Conservation (phyloP, 2,113 vertebrate genomes). For the Pycnonotus jocosus region DNA sequence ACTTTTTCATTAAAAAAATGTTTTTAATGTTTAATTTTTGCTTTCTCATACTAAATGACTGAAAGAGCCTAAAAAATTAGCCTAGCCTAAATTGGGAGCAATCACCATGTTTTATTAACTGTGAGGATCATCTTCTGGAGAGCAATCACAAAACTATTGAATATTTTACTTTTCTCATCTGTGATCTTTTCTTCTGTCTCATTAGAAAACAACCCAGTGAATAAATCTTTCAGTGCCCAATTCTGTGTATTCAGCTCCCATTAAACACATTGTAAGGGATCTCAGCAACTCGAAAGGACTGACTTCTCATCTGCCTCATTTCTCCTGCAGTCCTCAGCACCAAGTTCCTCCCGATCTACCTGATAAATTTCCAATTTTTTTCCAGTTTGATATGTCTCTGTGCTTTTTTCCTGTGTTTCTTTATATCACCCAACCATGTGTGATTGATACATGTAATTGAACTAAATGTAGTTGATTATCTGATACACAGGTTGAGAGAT, state of each 20-base stretch:
- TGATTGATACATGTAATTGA: background rate
- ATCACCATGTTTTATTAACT: conserved; percentile 58
- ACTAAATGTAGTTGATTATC: background rate
- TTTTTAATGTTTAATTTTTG: conserved; percentile 40
- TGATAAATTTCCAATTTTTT: background rate
- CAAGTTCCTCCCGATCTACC: background rate
- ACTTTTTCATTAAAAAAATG: background rate
- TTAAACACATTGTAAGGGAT: background rate
- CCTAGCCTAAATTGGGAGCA: conserved; percentile 7
- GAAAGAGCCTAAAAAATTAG: conserved; percentile 9
- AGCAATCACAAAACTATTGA: conserved; percentile 60
- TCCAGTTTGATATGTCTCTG: background rate
- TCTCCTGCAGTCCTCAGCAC: background rate
- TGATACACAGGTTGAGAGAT: background rate
- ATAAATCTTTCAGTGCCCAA: conserved; percentile 38
- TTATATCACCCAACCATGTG: background rate
- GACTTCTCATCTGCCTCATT: background rate
- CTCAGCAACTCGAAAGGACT: background rate
- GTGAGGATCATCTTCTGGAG: conserved; percentile 38
- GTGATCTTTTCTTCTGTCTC: conserved; percentile 54
- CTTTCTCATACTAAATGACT: conserved; percentile 12
- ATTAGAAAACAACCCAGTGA: conserved; percentile 48
- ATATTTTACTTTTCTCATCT: conserved; percentile 59
- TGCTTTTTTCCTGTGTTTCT: background rate
- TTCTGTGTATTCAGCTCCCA: conserved; percentile 19